These are phyloP conservation scores for Mamestra brassicae DNA, from an alignment of 2,888 invertebrate genomes.

Conservation along the genomic window DNA sequence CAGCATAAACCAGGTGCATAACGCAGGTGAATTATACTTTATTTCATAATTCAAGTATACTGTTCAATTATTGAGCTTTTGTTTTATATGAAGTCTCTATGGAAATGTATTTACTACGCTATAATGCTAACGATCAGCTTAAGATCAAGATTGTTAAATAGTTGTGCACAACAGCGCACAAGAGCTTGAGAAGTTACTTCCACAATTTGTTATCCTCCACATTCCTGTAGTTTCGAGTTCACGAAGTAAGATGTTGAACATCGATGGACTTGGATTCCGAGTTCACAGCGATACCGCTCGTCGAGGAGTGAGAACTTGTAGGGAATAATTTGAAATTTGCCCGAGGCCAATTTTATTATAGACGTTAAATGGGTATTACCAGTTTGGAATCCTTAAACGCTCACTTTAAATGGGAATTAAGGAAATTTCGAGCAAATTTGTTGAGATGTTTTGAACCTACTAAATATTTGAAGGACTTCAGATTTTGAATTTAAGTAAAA, in stretches of 20 bases:
- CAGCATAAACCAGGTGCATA: too few relatives aligned
- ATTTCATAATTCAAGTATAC: not conserved
- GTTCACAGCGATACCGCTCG: constrained; percentile 51
- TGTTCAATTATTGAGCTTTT: not conserved
- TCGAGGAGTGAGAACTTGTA: constrained; percentile 57
- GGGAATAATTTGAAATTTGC: constrained; percentile 68
- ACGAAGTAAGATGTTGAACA: constrained; percentile 53
- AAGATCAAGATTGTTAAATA: constrained; percentile 31
- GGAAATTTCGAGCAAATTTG: constrained; percentile 50
- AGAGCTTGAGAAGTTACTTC: constrained; percentile 27
- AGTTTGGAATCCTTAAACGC: constrained; percentile 62
- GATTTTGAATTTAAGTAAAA: constrained; percentile 14
- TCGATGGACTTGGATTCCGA: constrained; percentile 46
- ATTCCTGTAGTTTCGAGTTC: constrained; percentile 54
- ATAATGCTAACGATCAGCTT: not conserved
- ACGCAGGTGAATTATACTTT: too few relatives aligned
- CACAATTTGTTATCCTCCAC: constrained; percentile 35
- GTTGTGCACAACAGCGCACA: constrained; percentile 24
- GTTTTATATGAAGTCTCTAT: too few relatives aligned
- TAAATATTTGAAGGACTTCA: constrained; percentile 49
- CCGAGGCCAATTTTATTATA: constrained; percentile 66
- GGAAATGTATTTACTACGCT: not conserved
- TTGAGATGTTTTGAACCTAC: constrained; percentile 39
- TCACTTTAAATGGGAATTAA: constrained; percentile 59
- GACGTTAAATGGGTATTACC: constrained; percentile 64